Percentiles rank a stretch among this genome's conserved stretches.
phyloP scores from a whole-genome alignment of 2,797 vertebrate genomes.

The Adelosebastes latens region DNA sequence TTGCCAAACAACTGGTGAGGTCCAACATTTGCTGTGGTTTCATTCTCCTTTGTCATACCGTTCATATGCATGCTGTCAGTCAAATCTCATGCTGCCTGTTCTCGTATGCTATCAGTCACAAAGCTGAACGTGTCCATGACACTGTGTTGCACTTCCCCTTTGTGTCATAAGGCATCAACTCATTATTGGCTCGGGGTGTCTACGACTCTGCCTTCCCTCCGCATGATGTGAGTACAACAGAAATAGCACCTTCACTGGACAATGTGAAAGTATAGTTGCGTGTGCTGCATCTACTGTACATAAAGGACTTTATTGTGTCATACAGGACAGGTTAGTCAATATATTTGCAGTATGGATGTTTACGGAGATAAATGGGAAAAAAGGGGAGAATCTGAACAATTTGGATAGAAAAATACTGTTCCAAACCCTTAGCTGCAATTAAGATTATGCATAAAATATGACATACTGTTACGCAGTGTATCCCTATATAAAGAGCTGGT shows the following conservation, averaged over 20 bases:
- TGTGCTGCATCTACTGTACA: neutral
- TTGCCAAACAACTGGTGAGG: constrained; percentile 79
- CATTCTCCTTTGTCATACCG: neutral
- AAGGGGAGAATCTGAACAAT: neutral
- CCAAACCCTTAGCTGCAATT: neutral
- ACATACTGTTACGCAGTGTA: neutral
- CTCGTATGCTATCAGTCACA: neutral
- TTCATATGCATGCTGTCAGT: neutral
- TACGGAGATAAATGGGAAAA: neutral
- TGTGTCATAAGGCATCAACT: constrained; percentile 88
- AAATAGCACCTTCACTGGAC: neutral
- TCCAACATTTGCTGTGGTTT: neutral
- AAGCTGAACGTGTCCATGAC: neutral
- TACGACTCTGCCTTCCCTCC: constrained; percentile 95
- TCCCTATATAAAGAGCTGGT: neutral
- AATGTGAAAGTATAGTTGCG: neutral
- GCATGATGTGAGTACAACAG: constrained; percentile 90
- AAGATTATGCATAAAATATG: neutral
- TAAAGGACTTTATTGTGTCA: neutral
- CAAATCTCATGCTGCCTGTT: neutral
- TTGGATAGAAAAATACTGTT: neutral
- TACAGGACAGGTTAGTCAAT: neutral
- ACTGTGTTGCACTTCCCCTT: constrained; percentile 3
- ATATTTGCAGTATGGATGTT: neutral
- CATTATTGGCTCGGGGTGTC: constrained; percentile 91